These are phyloP conservation scores for Chymomyza fuscimana DNA, from an alignment of 2,888 invertebrate genomes.

Conservation along the genomic window DNA sequence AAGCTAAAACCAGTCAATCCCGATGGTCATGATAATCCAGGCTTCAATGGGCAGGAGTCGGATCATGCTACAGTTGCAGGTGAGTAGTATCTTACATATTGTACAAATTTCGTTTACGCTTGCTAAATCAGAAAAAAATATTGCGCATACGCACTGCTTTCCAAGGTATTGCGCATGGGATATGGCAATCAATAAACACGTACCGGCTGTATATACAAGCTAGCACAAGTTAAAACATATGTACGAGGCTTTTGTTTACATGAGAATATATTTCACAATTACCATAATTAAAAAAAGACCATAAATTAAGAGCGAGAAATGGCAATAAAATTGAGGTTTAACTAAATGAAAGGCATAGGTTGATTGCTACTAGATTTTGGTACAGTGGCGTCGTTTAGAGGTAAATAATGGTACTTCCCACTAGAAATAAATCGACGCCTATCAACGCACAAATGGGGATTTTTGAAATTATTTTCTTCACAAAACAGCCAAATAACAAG, in stretches of 20 bases:
- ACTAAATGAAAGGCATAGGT: conserved; percentile 8
- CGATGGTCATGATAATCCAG: conserved; percentile 69
- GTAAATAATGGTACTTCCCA: conserved; percentile 9
- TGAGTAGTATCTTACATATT: conserved; percentile 29
- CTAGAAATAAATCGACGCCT: conserved; percentile 1
- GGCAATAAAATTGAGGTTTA: conserved; percentile 8
- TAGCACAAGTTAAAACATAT: conserved; percentile 13
- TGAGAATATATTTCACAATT: conserved; percentile 46
- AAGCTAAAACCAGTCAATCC: conserved; percentile 65
- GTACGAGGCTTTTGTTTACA: conserved; percentile 9
- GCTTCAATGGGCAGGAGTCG: conserved; percentile 48
- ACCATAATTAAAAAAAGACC: conserved; percentile 46
- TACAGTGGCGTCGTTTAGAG: conserved; percentile 10
- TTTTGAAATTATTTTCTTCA: conserved; percentile 13
- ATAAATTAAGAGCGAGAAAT: conserved; percentile 26
- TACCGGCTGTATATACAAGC: not conserved
- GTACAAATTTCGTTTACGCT: not conserved
- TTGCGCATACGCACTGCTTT: conserved; percentile 1
- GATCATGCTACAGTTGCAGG: conserved; percentile 50
- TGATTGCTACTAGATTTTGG: not conserved
- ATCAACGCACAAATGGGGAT: conserved; percentile 14
- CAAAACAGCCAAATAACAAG: not conserved
- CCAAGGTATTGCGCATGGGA: conserved; percentile 10
- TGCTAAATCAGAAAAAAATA: not conserved
- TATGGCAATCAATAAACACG: conserved; percentile 14